Percentiles rank a stretch among this genome's conserved stretches.
Conservation (phyloP, 1,140 invertebrate genomes). For the Pteromalus puparum region DNA sequence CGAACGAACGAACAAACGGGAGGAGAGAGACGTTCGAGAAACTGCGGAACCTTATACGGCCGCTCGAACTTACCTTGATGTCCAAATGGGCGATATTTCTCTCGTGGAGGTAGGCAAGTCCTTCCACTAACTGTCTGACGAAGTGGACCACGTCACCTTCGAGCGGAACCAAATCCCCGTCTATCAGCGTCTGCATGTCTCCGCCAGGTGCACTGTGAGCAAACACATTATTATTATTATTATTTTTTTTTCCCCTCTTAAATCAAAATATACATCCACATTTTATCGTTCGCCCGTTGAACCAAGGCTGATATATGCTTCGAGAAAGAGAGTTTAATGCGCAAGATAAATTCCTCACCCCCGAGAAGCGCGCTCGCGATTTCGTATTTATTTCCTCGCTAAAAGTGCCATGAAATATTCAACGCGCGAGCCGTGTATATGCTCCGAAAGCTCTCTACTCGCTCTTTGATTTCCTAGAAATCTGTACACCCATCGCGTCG, state of each 20-base stretch:
- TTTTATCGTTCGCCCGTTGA: no score
- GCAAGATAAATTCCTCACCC: no score
- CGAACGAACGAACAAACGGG: no score
- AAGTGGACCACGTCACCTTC: slow-evolving; percentile 83
- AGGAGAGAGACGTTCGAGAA: slow-evolving; percentile 1
- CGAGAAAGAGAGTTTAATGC: no score
- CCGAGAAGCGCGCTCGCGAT: no score
- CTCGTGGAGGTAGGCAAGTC: slow-evolving; percentile 83
- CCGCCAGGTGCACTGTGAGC: slow-evolving; percentile 81
- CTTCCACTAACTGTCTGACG: slow-evolving; percentile 83
- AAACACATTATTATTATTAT: background rate
- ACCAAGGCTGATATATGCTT: background rate
- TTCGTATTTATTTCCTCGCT: no score
- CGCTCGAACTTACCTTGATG: slow-evolving; percentile 81
- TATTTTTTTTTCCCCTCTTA: no score
- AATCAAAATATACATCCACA: background rate
- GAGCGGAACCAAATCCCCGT: slow-evolving; percentile 83
- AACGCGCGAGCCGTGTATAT: no score
- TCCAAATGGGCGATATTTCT: slow-evolving; percentile 87
- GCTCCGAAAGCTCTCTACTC: no score
- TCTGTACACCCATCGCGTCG: background rate
- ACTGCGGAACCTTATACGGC: slow-evolving; percentile 66
- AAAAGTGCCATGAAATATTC: slow-evolving; percentile 6
- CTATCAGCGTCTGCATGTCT: slow-evolving; percentile 85
- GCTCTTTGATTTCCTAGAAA: slow-evolving; percentile 10